Conservation (phyloP, 2,113 vertebrate species). For the Oncorhynchus gorbuscha region DNA sequence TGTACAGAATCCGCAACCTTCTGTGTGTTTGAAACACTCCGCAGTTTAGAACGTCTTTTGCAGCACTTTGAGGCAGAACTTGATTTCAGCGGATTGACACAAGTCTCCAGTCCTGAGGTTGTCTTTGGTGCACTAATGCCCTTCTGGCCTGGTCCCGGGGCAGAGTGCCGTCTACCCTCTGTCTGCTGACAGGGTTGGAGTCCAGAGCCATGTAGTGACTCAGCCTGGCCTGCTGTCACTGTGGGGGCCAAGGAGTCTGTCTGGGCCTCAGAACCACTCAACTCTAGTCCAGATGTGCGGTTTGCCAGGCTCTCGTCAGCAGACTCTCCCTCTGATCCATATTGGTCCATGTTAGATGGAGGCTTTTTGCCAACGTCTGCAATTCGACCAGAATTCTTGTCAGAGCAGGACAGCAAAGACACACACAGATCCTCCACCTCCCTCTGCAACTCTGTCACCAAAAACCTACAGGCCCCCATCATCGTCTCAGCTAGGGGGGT, state of each 20-base stretch:
- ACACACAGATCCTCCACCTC: constrained; percentile 73
- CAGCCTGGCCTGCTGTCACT: background rate
- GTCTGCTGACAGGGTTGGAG: background rate
- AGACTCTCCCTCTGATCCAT: constrained; percentile 20
- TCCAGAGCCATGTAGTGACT: constrained; percentile 3
- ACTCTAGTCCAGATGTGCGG: constrained; percentile 44
- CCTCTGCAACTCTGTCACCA: constrained; percentile 75
- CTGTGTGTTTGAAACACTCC: constrained; percentile 5
- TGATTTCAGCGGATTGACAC: background rate
- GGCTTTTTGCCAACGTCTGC: constrained; percentile 20
- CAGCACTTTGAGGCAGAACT: background rate
- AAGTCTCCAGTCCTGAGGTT: background rate
- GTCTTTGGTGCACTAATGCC: background rate
- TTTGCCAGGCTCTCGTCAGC: constrained; percentile 46
- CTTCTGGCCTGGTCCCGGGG: background rate
- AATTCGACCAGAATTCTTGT: background rate
- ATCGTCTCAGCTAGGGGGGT: constrained; percentile 68
- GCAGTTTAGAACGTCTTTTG: background rate
- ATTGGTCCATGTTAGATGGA: constrained; percentile 21
- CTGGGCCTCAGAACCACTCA: constrained; percentile 28
- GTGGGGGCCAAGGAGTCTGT: constrained; percentile 9
- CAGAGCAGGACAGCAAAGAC: constrained; percentile 49
- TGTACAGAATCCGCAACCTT: constrained; percentile 4
- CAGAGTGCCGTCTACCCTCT: background rate
- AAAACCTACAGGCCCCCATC: constrained; percentile 77